These are phyloP conservation scores for Serripes groenlandicus DNA, from an alignment of 2,888 invertebrate species.

Conservation along the genomic window DNA sequence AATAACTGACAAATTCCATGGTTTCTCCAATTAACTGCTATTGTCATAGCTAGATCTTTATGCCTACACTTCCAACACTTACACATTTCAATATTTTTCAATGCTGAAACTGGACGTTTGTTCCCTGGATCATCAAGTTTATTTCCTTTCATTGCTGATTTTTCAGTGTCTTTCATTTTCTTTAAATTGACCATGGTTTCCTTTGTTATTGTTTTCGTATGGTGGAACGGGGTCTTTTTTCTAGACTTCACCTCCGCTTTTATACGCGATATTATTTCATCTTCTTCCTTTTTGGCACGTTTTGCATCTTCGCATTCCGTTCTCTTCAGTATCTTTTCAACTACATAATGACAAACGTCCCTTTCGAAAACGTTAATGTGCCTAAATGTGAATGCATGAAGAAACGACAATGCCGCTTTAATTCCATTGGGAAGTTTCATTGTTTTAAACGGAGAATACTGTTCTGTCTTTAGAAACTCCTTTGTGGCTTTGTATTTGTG, in stretches of 20 bases:
- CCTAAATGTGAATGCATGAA: slow-evolving; percentile 46
- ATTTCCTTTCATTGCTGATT: neutral
- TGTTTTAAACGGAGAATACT: slow-evolving; percentile 38
- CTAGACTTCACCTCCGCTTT: neutral
- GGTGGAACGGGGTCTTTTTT: neutral
- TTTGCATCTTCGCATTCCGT: slow-evolving; percentile 44
- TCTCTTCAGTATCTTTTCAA: slow-evolving; percentile 41
- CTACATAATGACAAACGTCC: slow-evolving; percentile 27
- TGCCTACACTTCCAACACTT: slow-evolving; percentile 62
- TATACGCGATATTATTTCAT: neutral
- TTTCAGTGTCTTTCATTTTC: neutral
- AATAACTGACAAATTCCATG: slow-evolving; percentile 40
- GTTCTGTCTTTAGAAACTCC: slow-evolving; percentile 43
- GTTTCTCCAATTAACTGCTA: slow-evolving; percentile 57
- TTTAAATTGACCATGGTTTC: neutral
- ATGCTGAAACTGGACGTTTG: neutral
- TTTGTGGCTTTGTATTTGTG: slow-evolving; percentile 43
- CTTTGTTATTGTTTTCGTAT: neutral
- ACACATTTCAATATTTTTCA: neutral
- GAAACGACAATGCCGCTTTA: slow-evolving; percentile 44
- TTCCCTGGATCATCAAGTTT: neutral
- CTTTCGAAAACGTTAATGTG: slow-evolving; percentile 26
- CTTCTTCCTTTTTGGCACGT: neutral
- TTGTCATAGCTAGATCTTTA: slow-evolving; percentile 56
- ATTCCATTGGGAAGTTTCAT: slow-evolving; percentile 35